Evolutionary conservation across 2,113 vertebrate species (phyloP).

Genomic region (Paraplagusia blochii): DNA sequence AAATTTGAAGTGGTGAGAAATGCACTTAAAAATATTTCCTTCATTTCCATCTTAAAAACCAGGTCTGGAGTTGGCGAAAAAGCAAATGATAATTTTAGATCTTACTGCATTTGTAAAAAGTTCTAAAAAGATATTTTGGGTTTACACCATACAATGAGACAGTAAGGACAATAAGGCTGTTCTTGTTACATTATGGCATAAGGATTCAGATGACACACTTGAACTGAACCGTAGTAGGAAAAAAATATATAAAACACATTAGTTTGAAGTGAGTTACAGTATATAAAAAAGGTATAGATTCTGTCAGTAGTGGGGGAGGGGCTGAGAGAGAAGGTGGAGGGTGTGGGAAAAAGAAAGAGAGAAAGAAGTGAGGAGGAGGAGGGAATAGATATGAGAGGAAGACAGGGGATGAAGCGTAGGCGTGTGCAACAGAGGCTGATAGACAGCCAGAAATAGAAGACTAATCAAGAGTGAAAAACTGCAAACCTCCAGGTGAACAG

Average conservation of each 20-base stretch:
- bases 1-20: too few species aligned
- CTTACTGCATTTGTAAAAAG: too few species aligned
- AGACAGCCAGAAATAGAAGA: slow-evolving; percentile 59
- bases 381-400: slow-evolving; percentile 42
- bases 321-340: neutral
- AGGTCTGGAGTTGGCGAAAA: too few species aligned
- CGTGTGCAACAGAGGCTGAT: slow-evolving; percentile 42
- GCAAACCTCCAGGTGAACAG: slow-evolving; percentile 54
- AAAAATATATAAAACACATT: neutral
- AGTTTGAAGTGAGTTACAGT: slow-evolving; percentile 16
- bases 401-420: slow-evolving; percentile 49
- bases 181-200: too few species aligned
- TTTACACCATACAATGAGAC: too few species aligned
- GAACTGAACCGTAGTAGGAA: too few species aligned
- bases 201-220: too few species aligned
- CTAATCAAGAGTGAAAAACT: slow-evolving; percentile 69
- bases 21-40: too few species aligned
- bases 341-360: slow-evolving; percentile 12
- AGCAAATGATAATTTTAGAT: too few species aligned
- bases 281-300: slow-evolving; percentile 15
- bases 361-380: slow-evolving; percentile 9
- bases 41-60: too few species aligned
- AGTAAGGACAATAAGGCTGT: too few species aligned
- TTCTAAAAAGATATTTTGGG: too few species aligned
- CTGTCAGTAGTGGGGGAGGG: neutral